Conservation (phyloP, 2,797 vertebrate genomes). For the Spinus olivaceus region DNA sequence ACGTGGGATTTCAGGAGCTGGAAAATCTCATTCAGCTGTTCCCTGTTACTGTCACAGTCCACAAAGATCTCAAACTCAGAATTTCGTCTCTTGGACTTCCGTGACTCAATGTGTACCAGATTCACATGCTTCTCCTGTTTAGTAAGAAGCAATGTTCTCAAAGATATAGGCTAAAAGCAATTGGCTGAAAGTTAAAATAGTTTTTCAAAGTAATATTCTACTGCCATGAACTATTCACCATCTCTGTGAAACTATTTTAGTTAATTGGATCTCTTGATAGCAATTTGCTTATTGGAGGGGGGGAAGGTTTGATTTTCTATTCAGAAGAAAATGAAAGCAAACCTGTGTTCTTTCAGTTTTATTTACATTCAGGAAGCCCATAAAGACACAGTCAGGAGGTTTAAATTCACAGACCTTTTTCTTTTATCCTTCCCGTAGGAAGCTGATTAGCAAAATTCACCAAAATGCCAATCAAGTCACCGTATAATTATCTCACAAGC, state of each 20-base stretch:
- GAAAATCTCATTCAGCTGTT: conserved; percentile 92
- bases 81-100: conserved; percentile 91
- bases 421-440: not conserved
- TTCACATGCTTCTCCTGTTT: conserved; percentile 94
- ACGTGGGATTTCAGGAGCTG: conserved; percentile 89
- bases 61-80: conserved; percentile 98
- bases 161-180: not conserved
- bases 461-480: not conserved
- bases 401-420: not conserved
- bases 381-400: not conserved
- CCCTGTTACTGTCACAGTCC: conserved; percentile 93
- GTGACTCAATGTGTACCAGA: conserved; percentile 94
- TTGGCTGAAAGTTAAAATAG: not conserved
- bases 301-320: not conserved
- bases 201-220: not conserved
- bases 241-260: not conserved
- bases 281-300: not conserved
- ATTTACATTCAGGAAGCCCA: not conserved
- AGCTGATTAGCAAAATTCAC: conserved; percentile 1
- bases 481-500: not conserved
- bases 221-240: not conserved
- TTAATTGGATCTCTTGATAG: not conserved
- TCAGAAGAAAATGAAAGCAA: not conserved
- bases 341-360: not conserved
- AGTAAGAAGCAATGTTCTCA: not conserved